Conservation (phyloP, 2,113 vertebrate genomes). For the Bos taurus region DNA sequence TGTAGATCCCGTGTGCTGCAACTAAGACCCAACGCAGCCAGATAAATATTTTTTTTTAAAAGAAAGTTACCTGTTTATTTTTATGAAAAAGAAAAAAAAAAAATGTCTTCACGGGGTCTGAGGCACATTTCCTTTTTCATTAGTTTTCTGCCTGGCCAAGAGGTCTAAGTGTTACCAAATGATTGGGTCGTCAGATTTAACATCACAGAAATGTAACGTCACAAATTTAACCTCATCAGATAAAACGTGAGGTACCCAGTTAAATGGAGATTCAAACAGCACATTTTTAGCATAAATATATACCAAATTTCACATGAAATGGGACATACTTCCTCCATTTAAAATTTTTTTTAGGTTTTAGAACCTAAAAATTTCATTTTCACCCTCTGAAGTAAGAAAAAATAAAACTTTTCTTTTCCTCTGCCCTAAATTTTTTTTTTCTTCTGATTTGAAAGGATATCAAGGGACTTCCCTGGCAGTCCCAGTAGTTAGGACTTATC, state of each 20-base stretch:
- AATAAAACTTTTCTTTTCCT: not conserved
- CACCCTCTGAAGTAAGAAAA: not conserved
- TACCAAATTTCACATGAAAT: not conserved
- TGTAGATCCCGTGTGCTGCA: not conserved
- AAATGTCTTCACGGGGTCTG: not conserved
- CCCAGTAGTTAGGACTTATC: not conserved
- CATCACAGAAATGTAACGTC: not conserved
- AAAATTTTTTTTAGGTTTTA: not conserved
- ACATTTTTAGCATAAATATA: not conserved
- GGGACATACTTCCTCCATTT: not conserved
- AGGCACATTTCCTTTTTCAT: not conserved
- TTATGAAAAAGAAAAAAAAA: not conserved
- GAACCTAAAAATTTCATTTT: not conserved
- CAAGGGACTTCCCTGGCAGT: not conserved
- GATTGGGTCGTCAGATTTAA: not conserved
- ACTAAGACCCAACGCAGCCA: not conserved
- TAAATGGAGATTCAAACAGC: not conserved
- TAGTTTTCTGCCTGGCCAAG: not conserved
- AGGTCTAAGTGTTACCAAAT: not conserved
- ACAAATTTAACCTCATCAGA: not conserved
- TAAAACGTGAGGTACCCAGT: not conserved
- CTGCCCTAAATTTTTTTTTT: not conserved
- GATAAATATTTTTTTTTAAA: not conserved
- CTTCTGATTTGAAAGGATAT: not conserved
- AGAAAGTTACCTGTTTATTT: not conserved